Base-by-base conservation (phyloP, 1,140 invertebrate genomes). In the Drosophila guanche region DNA sequence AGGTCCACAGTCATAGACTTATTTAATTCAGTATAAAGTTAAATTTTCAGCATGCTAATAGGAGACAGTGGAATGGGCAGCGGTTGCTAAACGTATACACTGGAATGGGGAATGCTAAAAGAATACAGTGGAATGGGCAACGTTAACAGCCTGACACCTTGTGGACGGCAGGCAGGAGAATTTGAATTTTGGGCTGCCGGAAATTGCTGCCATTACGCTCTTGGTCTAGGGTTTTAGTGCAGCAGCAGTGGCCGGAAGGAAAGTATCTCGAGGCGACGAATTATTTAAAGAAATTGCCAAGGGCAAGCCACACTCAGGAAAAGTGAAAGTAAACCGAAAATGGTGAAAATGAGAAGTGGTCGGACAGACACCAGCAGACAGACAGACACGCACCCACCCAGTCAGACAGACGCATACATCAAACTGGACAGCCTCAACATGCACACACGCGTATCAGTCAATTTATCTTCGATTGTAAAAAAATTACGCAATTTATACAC, bases 141-240 rank as follows among this genome's bases (percentile, higher is more conserved):
- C 25, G 47, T 16, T 78, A 71, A 46, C 47, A n/a, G n/a, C 65
- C 61, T 65, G 71, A 37, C 55, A 52, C 50, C 50, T 50, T 16
- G 45, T 12, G 16, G 29, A 41, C 16, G 37, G 29, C 43, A 16
- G 37, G 37, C 16, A 16, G 37, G 37, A 12, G 48, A 83, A 76
- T 81, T 85, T 83, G 62, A 83, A 85, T 84, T 84, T 59, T 69
- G 2, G 59, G 63, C 73, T 58, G 69, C 57, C 79, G 81, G 77
- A 86, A 86, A 86, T 85, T 75, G 77, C 77, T 86, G 81, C 81
- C 81, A 85, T 85, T 85, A 86, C 60, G 81, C 46, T 68, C 60
- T 70, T 67, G 74, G 74, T 75, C 65, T 74, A 59, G 55, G 33
- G 62, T 62, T 66, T 63, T 57, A 42, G 56, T 59, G 60, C 62